These are phyloP conservation scores for Agelastica alni DNA, from an alignment of 2,888 invertebrate genomes.

Conservation along the genomic window DNA sequence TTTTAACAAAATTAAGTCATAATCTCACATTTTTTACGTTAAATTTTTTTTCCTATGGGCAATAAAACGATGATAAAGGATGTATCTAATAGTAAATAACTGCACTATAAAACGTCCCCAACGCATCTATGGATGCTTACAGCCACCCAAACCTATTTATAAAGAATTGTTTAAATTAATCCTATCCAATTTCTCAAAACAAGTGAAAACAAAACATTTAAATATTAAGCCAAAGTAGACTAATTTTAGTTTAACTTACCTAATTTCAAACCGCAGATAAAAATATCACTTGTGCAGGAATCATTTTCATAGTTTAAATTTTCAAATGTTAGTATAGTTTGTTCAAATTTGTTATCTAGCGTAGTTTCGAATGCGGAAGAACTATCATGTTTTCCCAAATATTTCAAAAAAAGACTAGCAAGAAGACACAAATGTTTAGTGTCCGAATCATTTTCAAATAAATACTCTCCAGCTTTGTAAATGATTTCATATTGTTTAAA, in stretches of 20 bases:
- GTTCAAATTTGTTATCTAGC: constrained; percentile 9
- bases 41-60: no score
- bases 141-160: no score
- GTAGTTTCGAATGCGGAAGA: constrained; percentile 5
- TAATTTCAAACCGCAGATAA: constrained; percentile 31
- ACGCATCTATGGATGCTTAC: no score
- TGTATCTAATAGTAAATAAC: no score
- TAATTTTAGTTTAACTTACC: neutral
- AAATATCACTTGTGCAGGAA: constrained; percentile 10
- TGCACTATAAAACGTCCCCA: no score
- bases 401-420: constrained; percentile 41
- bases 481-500: constrained; percentile 37
- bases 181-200: no score
- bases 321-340: constrained; percentile 15
- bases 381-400: constrained; percentile 26
- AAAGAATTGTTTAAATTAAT: no score
- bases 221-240: no score
- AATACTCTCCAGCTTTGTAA: constrained; percentile 34
- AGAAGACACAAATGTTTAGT: constrained; percentile 37
- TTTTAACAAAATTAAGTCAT: no score
- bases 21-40: no score
- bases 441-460: constrained; percentile 33
- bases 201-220: no score
- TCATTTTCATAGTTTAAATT: constrained; percentile 1
- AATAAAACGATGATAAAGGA: no score